Evolutionary conservation across 2,797 vertebrate species (phyloP).

Genomic region (Dendrocincla tyrannina): DNA sequence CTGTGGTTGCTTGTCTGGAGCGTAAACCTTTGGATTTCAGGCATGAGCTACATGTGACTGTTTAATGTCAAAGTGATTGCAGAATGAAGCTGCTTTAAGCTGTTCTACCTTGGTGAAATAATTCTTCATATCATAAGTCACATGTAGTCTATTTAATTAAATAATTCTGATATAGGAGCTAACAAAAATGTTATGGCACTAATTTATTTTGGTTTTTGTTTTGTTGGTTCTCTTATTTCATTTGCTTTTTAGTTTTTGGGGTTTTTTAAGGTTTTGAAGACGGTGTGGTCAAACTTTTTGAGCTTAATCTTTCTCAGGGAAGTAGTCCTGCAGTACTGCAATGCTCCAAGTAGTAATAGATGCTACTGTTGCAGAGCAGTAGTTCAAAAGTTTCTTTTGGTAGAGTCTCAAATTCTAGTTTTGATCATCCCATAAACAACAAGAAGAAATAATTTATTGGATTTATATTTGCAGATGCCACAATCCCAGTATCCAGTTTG

Average conservation of each 20-base stretch:
- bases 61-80: background rate
- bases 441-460: background rate
- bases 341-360: background rate
- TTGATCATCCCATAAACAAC: background rate
- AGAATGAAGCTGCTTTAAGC: background rate
- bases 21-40: background rate
- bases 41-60: background rate
- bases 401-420: background rate
- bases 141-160: background rate
- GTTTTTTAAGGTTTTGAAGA: background rate
- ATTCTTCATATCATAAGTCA: background rate
- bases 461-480: background rate
- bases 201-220: background rate
- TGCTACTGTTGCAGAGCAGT: background rate
- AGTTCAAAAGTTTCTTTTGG: background rate
- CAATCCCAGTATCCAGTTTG: background rate
- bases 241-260: background rate
- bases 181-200: background rate
- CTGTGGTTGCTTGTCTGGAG: background rate
- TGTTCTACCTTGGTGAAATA: background rate
- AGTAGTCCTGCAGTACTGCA: background rate
- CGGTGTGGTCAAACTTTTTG: background rate
- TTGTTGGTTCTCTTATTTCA: background rate
- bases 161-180: background rate
- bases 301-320: background rate